These are phyloP conservation scores for Metaphire vulgaris DNA, from an alignment of 1,140 invertebrate genomes.

Conservation along the genomic window DNA sequence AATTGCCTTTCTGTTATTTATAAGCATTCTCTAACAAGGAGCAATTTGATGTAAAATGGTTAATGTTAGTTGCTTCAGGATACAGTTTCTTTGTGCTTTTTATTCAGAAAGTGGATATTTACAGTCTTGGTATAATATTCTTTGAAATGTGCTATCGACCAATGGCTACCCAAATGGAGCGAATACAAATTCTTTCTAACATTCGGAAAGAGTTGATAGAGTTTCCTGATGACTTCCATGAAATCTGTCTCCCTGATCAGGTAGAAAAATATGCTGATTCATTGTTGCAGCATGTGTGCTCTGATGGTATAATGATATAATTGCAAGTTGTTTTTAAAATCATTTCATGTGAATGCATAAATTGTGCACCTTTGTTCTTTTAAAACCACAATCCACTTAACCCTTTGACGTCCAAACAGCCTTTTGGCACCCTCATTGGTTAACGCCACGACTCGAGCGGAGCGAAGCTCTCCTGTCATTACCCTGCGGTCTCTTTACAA, in stretches of 20 bases:
- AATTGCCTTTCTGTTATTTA: no score
- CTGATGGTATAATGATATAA: not conserved
- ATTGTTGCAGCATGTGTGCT: slow-evolving; percentile 17
- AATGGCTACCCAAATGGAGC: slow-evolving; percentile 78
- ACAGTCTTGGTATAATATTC: slow-evolving; percentile 53
- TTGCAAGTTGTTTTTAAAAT: not conserved
- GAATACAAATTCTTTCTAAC: slow-evolving; percentile 67
- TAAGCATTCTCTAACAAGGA: no score
- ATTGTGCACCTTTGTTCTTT: not conserved
- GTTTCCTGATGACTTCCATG: slow-evolving; percentile 61
- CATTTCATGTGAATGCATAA: not conserved
- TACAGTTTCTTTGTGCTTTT: no score
- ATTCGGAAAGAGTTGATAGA: slow-evolving; percentile 63
- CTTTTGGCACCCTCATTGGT: no score
- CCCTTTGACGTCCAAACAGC: not conserved
- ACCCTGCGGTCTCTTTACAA: no score
- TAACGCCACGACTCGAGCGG: no score
- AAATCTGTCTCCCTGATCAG: slow-evolving; percentile 42
- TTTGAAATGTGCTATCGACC: slow-evolving; percentile 76
- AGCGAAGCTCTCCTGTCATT: no score
- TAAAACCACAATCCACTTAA: not conserved
- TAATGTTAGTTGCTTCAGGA: no score
- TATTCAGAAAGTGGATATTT: slow-evolving; percentile 86
- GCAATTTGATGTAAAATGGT: no score
- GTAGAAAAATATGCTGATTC: slow-evolving; percentile 29